Conservation (phyloP, 37 sponge, comb jelly and placozoan genomes). For the Chondrosia reniformis region DNA sequence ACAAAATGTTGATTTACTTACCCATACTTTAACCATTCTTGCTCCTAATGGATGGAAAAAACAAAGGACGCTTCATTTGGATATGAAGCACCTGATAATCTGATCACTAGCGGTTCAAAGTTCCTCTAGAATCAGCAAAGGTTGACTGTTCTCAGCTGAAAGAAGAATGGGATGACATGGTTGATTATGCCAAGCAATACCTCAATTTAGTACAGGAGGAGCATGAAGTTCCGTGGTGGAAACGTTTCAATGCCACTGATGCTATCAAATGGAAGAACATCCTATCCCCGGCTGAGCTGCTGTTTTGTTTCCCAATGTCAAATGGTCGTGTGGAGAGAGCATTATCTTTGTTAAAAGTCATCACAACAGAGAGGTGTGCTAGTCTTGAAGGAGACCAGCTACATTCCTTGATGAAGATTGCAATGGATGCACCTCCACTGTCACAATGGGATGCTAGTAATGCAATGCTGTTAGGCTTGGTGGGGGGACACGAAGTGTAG, state of each 20-base stretch:
- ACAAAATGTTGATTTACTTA: constrained; percentile 34
- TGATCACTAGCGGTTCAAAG: constrained; percentile 14
- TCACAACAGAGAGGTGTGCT: neutral
- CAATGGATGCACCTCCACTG: neutral
- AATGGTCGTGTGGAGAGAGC: neutral
- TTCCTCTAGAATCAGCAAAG: constrained; percentile 30
- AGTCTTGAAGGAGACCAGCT: neutral
- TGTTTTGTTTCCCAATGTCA: constrained; percentile 41
- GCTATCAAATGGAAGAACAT: constrained; percentile 46
- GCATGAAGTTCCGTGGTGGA: constrained; percentile 60
- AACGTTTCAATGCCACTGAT: constrained; percentile 37
- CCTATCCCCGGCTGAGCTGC: constrained; percentile 29
- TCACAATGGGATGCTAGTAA: neutral
- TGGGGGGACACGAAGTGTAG: neutral
- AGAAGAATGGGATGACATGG: too few species aligned
- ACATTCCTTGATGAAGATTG: neutral
- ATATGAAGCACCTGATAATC: constrained; percentile 18
- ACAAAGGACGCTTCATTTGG: constrained; percentile 26
- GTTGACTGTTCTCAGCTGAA: constrained; percentile 24
- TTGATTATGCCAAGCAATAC: too few species aligned
- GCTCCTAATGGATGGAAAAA: constrained; percentile 67
- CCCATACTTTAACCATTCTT: constrained; percentile 37
- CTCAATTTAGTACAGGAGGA: too few species aligned
- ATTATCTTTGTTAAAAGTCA: neutral
- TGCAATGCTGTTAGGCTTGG: neutral